phyloP scores from a whole-genome alignment of 2,888 invertebrate genomes.

The Bellardia bayeri region DNA sequence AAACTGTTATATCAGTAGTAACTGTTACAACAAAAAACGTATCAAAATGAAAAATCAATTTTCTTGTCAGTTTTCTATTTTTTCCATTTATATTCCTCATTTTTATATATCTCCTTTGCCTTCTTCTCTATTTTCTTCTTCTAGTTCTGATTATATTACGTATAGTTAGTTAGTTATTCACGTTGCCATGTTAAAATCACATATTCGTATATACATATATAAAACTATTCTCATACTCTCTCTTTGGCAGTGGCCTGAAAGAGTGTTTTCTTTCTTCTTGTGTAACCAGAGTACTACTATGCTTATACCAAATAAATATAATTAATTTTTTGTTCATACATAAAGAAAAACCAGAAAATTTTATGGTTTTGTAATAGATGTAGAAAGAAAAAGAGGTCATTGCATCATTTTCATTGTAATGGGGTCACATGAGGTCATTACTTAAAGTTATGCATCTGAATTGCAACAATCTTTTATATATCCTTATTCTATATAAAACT shows the following conservation, averaged over 20 bases:
- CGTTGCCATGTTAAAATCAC: conserved; percentile 60
- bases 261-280: conserved; percentile 47
- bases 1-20: conserved; percentile 62
- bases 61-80: conserved; percentile 49
- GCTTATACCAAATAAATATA: conserved; percentile 25
- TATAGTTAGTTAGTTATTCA: conserved; percentile 30
- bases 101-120: conserved; percentile 31
- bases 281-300: conserved; percentile 2
- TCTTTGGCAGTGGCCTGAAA: conserved; percentile 34
- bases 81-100: not conserved
- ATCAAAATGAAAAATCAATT: conserved; percentile 71
- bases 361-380: conserved; percentile 5
- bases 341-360: not conserved
- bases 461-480: too few species aligned
- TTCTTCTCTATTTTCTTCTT: conserved; percentile 3
- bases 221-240: conserved; percentile 11
- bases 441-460: not conserved
- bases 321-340: conserved; percentile 19
- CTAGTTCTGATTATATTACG: not conserved
- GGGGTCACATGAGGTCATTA: conserved; percentile 55
- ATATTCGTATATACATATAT: too few species aligned
- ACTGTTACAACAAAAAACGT: conserved; percentile 28
- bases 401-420: conserved; percentile 54
- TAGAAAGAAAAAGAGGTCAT: conserved; percentile 48
- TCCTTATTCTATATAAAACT: too few species aligned